Conservation (phyloP, 2,888 invertebrate species). For the Nephrotoma appendiculata region DNA sequence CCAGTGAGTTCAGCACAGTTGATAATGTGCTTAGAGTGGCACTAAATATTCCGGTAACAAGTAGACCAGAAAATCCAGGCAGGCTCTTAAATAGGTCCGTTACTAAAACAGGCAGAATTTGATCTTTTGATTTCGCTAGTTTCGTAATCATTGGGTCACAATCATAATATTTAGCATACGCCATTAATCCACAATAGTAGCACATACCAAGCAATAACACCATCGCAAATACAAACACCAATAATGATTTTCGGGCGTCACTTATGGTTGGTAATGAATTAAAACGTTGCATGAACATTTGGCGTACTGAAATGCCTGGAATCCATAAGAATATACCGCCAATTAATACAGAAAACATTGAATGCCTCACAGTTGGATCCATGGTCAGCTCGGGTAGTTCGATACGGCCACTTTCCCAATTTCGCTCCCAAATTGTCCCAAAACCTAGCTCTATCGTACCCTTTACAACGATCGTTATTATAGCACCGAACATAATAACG, state of each 20-base stretch:
- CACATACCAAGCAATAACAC: constrained; percentile 39
- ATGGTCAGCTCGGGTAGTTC: not conserved
- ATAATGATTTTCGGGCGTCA: constrained; percentile 28
- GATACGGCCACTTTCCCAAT: not conserved
- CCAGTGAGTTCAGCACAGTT: constrained; percentile 66
- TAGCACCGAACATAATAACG: constrained; percentile 46
- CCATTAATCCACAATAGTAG: constrained; percentile 51
- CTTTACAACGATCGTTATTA: not conserved
- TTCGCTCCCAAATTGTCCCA: not conserved
- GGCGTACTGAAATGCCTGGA: constrained; percentile 62
- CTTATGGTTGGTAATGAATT: constrained; percentile 50
- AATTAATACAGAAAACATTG: not conserved
- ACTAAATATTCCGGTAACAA: constrained; percentile 81
- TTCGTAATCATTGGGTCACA: not conserved
- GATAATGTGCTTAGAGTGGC: constrained; percentile 75
- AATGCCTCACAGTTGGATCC: not conserved
- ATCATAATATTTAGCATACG: constrained; percentile 52
- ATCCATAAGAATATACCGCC: constrained; percentile 36
- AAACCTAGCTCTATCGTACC: not conserved
- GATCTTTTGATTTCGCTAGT: constrained; percentile 48
- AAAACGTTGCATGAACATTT: constrained; percentile 62
- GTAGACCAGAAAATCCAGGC: constrained; percentile 74
- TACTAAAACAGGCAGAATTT: constrained; percentile 66
- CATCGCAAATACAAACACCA: constrained; percentile 48
- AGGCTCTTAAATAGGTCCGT: constrained; percentile 66